Percentiles rank a stretch among this genome's conserved stretches.
Evolutionary conservation across 1,140 invertebrate species (phyloP).

Genomic region (Lepidostoma basale): DNA sequence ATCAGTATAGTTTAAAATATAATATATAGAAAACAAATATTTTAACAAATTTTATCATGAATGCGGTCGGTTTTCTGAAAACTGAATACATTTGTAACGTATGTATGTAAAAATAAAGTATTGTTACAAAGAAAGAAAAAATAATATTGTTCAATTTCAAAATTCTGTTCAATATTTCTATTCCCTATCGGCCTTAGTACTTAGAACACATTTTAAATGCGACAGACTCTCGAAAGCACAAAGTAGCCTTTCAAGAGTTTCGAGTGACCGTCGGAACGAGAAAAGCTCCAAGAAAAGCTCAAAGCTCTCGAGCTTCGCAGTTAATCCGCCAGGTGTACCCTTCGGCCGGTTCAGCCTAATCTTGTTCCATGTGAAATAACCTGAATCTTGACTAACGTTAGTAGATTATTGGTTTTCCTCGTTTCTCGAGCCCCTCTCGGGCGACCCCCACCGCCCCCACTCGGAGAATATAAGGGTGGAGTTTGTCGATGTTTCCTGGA

Average conservation of each 20-base stretch:
- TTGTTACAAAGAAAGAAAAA: no score
- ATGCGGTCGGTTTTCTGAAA: no score
- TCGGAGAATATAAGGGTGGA: not conserved
- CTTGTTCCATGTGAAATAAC: constrained; percentile 35
- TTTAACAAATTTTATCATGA: no score
- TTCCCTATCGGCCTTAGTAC: no score
- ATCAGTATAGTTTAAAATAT: no score
- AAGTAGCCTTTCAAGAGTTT: not conserved
- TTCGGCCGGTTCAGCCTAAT: constrained; percentile 30
- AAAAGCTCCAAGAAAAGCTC: not conserved
- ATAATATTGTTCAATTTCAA: no score
- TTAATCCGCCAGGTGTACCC: not conserved
- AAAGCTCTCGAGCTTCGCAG: not conserved
- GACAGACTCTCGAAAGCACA: no score
- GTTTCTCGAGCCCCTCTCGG: not conserved
- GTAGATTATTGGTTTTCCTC: constrained; percentile 44
- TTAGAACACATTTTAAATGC: no score
- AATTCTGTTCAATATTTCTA: no score
- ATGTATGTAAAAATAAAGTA: no score
- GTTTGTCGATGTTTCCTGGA: not conserved
- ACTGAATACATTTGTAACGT: no score
- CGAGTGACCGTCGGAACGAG: constrained; percentile 4
- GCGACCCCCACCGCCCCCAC: not conserved
- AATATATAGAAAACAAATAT: no score
- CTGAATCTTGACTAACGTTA: constrained; percentile 39